Evolutionary conservation across 2,113 vertebrate species (phyloP).

Genomic region (Chiloscyllium plagiosum): DNA sequence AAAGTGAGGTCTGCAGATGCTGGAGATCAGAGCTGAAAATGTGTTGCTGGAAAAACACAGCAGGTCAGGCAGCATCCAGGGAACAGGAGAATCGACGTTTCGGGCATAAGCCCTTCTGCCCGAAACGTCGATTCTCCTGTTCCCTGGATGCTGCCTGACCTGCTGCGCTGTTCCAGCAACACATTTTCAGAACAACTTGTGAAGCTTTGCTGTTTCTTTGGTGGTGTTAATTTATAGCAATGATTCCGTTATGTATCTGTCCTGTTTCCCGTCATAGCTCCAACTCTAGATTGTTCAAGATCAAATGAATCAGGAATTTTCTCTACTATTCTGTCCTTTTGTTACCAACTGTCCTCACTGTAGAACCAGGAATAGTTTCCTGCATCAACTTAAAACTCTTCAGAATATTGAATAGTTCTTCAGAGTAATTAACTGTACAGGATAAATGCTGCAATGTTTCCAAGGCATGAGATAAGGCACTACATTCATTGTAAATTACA

Average conservation of each 20-base stretch:
- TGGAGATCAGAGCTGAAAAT: too few species aligned
- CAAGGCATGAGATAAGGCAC: background rate
- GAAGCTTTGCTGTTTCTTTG: background rate
- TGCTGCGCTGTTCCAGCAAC: too few species aligned
- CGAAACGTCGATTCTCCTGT: too few species aligned
- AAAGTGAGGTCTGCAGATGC: too few species aligned
- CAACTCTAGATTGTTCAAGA: background rate
- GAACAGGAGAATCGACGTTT: too few species aligned
- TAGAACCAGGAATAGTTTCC: background rate
- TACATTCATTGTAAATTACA: background rate
- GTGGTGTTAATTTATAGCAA: background rate
- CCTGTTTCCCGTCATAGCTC: background rate
- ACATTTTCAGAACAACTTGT: background rate
- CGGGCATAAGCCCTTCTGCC: too few species aligned
- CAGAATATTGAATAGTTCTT: background rate
- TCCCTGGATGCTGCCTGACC: too few species aligned
- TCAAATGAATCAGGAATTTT: background rate
- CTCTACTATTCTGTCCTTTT: background rate
- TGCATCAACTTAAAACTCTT: background rate
- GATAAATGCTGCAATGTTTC: background rate
- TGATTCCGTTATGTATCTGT: background rate
- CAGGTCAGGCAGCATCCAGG: too few species aligned
- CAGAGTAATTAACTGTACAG: background rate
- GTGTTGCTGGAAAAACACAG: too few species aligned
- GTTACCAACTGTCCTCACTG: background rate